These are phyloP conservation scores for Zaprionus gabonicus DNA, from an alignment of 1,140 invertebrate genomes.

Conservation along the genomic window DNA sequence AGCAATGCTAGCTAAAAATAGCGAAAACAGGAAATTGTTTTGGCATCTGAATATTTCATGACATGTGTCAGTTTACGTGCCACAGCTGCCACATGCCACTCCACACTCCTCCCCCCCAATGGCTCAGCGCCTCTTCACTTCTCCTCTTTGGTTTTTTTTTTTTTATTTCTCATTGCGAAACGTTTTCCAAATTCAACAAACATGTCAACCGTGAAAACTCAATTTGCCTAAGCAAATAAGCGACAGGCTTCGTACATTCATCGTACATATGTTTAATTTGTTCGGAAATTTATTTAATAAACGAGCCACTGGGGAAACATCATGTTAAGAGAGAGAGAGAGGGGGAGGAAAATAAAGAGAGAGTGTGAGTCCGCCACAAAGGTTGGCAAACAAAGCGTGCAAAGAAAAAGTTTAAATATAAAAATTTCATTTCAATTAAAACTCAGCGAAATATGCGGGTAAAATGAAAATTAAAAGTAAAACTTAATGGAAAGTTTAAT, in stretches of 20 bases:
- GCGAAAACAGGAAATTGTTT: constrained; percentile 12
- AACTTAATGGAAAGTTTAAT: not conserved
- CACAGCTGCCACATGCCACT: constrained; percentile 8
- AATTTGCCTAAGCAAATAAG: constrained; percentile 56
- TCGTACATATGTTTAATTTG: constrained; percentile 39
- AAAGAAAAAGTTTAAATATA: not conserved
- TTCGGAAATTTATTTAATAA: constrained; percentile 46
- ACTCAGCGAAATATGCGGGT: not conserved
- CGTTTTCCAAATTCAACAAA: constrained; percentile 44
- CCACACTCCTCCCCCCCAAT: not conserved
- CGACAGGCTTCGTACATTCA: constrained; percentile 11
- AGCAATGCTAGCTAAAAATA: constrained; percentile 28
- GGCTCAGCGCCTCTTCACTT: not conserved
- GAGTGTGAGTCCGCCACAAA: not conserved
- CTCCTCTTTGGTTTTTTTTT: not conserved
- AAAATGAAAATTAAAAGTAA: not conserved
- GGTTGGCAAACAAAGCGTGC: not conserved
- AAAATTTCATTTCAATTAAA: constrained; percentile 7
- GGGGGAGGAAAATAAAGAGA: not conserved
- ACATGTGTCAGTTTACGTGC: constrained; percentile 48
- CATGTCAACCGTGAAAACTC: constrained; percentile 50
- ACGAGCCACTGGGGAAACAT: constrained; percentile 3
- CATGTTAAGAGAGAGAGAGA: not conserved
- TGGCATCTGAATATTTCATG: constrained; percentile 48
- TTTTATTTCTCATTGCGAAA: constrained; percentile 7